phyloP scores from a whole-genome alignment of 1,140 invertebrate species.

The Schlechtendalia chinensis region DNA sequence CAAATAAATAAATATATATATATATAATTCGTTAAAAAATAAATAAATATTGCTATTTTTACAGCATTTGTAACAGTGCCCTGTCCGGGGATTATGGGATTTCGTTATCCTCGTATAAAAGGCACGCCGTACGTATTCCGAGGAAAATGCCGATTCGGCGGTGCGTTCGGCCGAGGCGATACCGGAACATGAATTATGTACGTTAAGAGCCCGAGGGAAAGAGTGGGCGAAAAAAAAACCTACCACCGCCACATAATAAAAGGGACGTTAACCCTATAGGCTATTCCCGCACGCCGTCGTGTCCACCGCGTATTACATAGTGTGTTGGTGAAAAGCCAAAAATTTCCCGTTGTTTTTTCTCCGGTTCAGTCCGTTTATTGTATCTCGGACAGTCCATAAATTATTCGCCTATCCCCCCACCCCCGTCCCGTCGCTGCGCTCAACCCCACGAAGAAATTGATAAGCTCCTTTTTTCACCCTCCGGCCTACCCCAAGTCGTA shows the following conservation, averaged over 20 bases:
- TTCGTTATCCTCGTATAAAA: conserved; percentile 29
- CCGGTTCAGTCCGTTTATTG: conserved; percentile 40
- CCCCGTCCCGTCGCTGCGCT: too few relatives aligned
- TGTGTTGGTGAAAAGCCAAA: conserved; percentile 49
- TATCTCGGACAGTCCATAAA: conserved; percentile 41
- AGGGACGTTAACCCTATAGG: conserved; percentile 42
- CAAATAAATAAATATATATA: too few relatives aligned
- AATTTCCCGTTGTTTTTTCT: conserved; percentile 46
- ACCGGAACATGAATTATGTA: conserved; percentile 46
- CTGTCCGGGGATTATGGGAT: conserved; percentile 26
- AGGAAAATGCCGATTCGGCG: conserved; percentile 43
- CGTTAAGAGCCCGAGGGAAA: conserved; percentile 26
- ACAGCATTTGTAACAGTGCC: background rate
- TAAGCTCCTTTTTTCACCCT: conserved; percentile 27
- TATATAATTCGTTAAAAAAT: background rate
- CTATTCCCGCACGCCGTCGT: conserved; percentile 19
- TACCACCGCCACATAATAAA: conserved; percentile 42
- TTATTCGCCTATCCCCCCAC: background rate
- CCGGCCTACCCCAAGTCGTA: background rate
- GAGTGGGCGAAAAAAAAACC: conserved; percentile 8
- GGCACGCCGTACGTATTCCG: background rate
- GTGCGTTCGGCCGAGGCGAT: conserved; percentile 39
- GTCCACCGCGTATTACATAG: background rate
- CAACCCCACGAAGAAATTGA: conserved; percentile 28
- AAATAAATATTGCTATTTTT: conserved; percentile 24